Evolutionary conservation across 2,888 invertebrate species (phyloP), one percentile per base, ranked within the genome.

Genomic region (Diarsia mendica): DNA sequence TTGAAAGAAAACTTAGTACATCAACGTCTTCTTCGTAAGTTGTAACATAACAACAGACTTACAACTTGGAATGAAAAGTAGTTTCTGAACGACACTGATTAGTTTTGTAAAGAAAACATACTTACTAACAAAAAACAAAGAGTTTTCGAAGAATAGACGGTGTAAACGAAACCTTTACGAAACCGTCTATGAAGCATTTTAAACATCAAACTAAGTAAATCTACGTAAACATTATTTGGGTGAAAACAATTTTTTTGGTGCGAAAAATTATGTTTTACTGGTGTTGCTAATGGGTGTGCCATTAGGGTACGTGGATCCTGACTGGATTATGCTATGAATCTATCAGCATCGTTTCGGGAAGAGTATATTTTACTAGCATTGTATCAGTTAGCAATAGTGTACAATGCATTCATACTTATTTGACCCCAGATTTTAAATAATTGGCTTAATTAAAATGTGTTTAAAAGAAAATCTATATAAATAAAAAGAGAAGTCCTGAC

Each of bases 1-100:
- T 81, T 68, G 55, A 53, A 64, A 51, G 28, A 53, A 53, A 82
- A 67, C 72, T 72, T 72, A 23, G 66, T 65, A 71, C 71, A 71
- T 82, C 65, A 71, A 48, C 28, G 46, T 15, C 18, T 71, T 58
- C 49, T 46, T 28, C 4, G 46, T 67, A 60, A 67, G 23, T 67
- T 58, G 28, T 51, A 63, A 71, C 65, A 80, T 51, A 63, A 71
- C 65, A 80, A 66, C 53, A 66, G 18, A 53, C 46, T 67, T 55
- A 20, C 23, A 64, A 67, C 44, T 79, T 69, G 5, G 6, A 53
- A 64, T 70, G 53, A 58, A 33, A 11, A 48, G 18, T 23, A 46
- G 33, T 69, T 69, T 49, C 1, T 65, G 28, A 51, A 60, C 13
- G 39, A 55, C 55, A 33, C 15, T 66, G 65, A 61, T 81, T 55